Base-by-base conservation (phyloP, 1,140 invertebrate genomes). In the Trichogramma pretiosum region DNA sequence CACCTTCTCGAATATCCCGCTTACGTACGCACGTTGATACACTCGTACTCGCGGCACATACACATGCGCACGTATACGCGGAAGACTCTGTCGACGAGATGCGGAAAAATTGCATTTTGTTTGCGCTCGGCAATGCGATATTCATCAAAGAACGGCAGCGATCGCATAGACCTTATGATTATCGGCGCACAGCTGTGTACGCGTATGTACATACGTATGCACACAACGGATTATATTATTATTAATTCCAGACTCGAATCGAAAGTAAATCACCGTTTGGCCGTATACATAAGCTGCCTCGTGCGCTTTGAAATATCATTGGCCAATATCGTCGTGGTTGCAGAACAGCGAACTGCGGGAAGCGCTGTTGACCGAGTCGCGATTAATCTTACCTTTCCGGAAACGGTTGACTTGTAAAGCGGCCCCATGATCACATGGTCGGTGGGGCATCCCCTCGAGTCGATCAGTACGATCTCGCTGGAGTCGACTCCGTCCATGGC, bases 401-500 rank as follows among this genome's bases (percentile, higher is more conserved):
- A 80, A 46, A 77, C 71, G 17, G 78, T 72, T 11, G 87, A 84
- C 70, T 92, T 89, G 68, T 86, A 86, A 43, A 92, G 76, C 16
- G 87, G 85, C 57, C 89, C 88, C 89, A 94, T 92, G 64, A 93
- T 93, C 58, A 89, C 84, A 55, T 90, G 84, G 63, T 93, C 90
- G 3, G 89, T 93, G 1, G 90, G 90, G 65, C 91, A 94, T 62
- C 92, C 91, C 55, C 84, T 76, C n/a, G 85, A 83, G 62, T 95
- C 91, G 59, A 94, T 91, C 3, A 95, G 77, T 28, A 89, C 81
- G 55, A 95, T 94, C 76, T 93, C 89, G 57, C 85, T 89, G 43
- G 85, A 89, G 65, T 92, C 89, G 24, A 89, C 84, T 22, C 90
- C 90, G 64, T 95, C 92, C 85, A 93, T 89, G 28, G 92, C 92